These are phyloP conservation scores for Micromesistius poutassou DNA, from an alignment of 2,797 vertebrate species.

Conservation along the genomic window DNA sequence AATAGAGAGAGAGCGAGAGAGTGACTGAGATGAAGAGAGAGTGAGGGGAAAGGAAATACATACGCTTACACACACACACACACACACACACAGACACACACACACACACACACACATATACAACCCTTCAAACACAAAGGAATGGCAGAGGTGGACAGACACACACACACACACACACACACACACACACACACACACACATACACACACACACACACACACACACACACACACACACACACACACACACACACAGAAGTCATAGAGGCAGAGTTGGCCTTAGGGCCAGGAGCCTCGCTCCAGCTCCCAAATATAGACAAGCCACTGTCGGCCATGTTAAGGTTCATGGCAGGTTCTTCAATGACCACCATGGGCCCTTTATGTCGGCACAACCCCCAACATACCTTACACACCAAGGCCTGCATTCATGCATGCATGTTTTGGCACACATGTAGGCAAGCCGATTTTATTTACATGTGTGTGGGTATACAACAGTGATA, in stretches of 20 bases:
- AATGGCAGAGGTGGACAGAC: no score
- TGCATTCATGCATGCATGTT: constrained; percentile 29
- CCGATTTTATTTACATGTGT: no score
- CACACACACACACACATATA: neutral
- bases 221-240: no score
- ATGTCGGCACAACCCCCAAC: constrained; percentile 44
- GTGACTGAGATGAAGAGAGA: no score
- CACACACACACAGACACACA: constrained; percentile 23
- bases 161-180: neutral
- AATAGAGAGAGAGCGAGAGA: no score
- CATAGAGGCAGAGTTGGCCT: constrained; percentile 68
- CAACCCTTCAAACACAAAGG: no score
- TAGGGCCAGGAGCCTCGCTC: constrained; percentile 64
- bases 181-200: constrained; percentile 10
- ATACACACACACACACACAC: constrained; percentile 17
- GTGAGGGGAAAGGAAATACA: neutral
- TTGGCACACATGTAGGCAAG: no score
- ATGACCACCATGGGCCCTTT: constrained; percentile 57
- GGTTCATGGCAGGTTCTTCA: constrained; percentile 56
- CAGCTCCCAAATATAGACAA: constrained; percentile 75
- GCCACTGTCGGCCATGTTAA: constrained; percentile 54
- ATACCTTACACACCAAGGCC: constrained; percentile 55
- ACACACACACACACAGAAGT: constrained; percentile 33
- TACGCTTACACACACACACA: constrained; percentile 11
- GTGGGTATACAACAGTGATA: no score